A percentile compares a stretch with the other conserved stretches of the same genome.
phyloP scores from a whole-genome alignment of 1,140 invertebrate genomes.

The Uloborus diversus region DNA sequence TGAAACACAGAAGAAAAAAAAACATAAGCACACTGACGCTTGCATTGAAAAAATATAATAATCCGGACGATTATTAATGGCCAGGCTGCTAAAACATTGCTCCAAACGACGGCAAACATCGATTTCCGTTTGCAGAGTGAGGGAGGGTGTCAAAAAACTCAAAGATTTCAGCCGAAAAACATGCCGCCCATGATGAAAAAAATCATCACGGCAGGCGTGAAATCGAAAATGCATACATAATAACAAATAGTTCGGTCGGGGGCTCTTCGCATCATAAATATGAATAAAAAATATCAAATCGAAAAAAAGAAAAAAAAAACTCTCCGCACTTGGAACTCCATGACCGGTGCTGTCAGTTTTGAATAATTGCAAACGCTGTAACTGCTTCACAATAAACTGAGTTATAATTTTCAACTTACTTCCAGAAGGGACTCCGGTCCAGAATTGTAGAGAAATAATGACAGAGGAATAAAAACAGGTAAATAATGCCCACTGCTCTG shows the following conservation, averaged over 20 bases:
- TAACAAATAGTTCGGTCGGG: slow-evolving; percentile 45
- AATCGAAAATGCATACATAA: slow-evolving; percentile 54
- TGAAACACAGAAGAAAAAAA: too few species aligned
- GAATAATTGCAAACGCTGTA: slow-evolving; percentile 38
- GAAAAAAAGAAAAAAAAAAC: background rate
- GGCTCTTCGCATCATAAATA: slow-evolving; percentile 1
- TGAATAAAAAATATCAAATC: slow-evolving; percentile 8
- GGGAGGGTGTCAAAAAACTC: slow-evolving; percentile 14
- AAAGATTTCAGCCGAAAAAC: background rate
- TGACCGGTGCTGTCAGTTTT: slow-evolving; percentile 32
- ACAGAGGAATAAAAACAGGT: slow-evolving; percentile 51
- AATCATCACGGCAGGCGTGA: slow-evolving; percentile 18
- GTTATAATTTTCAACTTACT: slow-evolving; percentile 53
- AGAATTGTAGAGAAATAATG: slow-evolving; percentile 4
- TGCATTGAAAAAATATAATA: slow-evolving; percentile 15
- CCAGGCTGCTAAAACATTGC: slow-evolving; percentile 19
- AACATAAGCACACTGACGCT: too few species aligned
- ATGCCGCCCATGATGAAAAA: background rate
- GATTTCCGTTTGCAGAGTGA: slow-evolving; percentile 38
- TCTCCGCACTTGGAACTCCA: slow-evolving; percentile 13
- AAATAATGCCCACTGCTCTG: slow-evolving; percentile 16
- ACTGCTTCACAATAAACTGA: background rate
- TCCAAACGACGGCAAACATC: slow-evolving; percentile 20
- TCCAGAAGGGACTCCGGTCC: slow-evolving; percentile 6
- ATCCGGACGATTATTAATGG: slow-evolving; percentile 47